Base-by-base conservation (phyloP, 1,140 invertebrate genomes). In the Coelopa frigida region DNA sequence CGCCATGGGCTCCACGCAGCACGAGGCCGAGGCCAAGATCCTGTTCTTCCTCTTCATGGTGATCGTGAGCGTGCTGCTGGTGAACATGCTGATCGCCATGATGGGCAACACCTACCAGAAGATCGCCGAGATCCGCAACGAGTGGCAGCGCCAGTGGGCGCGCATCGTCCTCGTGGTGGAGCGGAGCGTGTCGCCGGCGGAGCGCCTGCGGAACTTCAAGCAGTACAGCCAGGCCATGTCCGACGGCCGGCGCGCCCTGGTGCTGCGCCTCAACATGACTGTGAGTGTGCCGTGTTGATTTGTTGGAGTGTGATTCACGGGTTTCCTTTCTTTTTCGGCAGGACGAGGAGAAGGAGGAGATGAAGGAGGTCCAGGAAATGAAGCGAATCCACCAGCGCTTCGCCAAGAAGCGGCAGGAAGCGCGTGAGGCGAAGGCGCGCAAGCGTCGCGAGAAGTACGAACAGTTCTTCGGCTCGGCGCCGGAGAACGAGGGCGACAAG, bases 41-140 rank as follows among this genome's bases (percentile, higher is more conserved):
- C 72, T 95, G 17, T 98, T 97, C 72, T 84, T 97, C 12, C 73
- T 97, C 2, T 98, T 94, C 72, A 97, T 98, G 91, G 88, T 85
- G 40, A 88, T 98, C 57, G 94, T 98, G 17, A 89, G 90, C 1
- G 86, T 98, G 53, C 73, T 98, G 8, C 73, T 98, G 44, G 88
- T 99, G 12, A 98, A 99, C 77, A 94, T 99, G 90, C 76, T 99
- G 62, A 98, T 99, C 59, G 95, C 95, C 55, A 98, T 98, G 94
- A 98, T 99, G 94, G 95, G 94, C 2, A 96, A 98, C 68, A 98
- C 95, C 17, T 98, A 99, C 70, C 91, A 96, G 70, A 91, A 91
- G 70, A 97, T 98, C 54, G 93, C 92, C 3, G 91, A 95, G 70
- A 95, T 94, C 3, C 79, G 91, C 55, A 97, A 97, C 70, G 95